Conservation (phyloP, 92 coral and sea anemone species). For the Nematostella vectensis region DNA sequence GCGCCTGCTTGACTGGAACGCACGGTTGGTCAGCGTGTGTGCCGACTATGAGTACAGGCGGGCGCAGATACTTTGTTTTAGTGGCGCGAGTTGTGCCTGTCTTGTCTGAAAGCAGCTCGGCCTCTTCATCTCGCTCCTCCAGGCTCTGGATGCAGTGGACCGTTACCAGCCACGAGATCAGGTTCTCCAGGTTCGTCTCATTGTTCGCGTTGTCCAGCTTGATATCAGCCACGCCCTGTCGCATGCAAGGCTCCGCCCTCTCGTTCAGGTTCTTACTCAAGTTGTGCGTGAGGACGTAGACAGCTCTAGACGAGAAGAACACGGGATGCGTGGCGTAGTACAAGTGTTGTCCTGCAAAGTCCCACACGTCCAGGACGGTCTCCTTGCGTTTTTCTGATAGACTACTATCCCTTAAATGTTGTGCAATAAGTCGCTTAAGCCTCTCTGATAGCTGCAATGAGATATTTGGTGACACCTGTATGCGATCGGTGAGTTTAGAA, state of each 20-base stretch:
- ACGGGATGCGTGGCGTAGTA: conserved; percentile 86
- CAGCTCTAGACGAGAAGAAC: conserved; percentile 64
- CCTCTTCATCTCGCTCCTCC: conserved; percentile 14
- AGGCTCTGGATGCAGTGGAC: conserved; percentile 41
- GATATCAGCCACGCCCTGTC: conserved; percentile 68
- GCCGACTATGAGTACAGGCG: conserved; percentile 8
- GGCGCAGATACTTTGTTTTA: conserved; percentile 13
- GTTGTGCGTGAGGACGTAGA: conserved; percentile 71
- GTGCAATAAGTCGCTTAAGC: too few relatives aligned
- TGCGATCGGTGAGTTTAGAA: too few relatives aligned
- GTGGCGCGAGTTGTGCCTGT: not conserved
- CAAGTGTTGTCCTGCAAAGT: conserved; percentile 85
- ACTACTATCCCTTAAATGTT: too few relatives aligned
- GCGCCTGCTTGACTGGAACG: not conserved
- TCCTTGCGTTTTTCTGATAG: conserved; percentile 32
- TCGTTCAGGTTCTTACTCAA: conserved; percentile 58
- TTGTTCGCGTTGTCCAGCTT: conserved; percentile 44
- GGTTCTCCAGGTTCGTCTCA: conserved; percentile 69
- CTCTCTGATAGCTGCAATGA: too few relatives aligned
- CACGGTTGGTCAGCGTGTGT: conserved; percentile 4
- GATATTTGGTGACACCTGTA: too few relatives aligned
- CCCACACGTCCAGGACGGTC: conserved; percentile 63
- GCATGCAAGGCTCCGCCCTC: conserved; percentile 69
- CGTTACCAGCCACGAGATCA: conserved; percentile 78
- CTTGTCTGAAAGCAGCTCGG: not conserved